These are phyloP conservation scores for Falco novaeseelandiae DNA, from an alignment of 2,797 vertebrate genomes.

Conservation along the genomic window DNA sequence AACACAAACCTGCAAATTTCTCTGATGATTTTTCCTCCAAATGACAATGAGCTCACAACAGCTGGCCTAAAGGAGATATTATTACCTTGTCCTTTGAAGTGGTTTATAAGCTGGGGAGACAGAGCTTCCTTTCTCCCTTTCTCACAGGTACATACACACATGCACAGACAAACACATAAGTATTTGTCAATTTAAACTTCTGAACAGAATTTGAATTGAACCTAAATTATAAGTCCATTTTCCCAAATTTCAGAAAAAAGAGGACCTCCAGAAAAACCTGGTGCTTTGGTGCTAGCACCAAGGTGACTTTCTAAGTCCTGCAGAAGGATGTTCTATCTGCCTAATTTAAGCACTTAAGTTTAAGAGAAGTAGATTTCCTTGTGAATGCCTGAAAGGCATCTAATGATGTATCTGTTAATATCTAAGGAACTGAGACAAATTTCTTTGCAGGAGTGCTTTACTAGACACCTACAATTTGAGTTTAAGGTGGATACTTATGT, in stretches of 20 bases:
- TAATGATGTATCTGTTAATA: background rate
- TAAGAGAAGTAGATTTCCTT: background rate
- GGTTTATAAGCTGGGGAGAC: background rate
- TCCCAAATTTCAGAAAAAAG: background rate
- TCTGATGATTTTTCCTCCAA: background rate
- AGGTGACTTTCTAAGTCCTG: background rate
- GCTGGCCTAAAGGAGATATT: background rate
- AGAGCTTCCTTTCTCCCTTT: background rate
- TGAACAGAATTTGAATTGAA: background rate
- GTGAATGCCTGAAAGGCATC: background rate
- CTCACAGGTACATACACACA: background rate
- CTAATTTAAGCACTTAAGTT: background rate
- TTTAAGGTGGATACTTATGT: background rate
- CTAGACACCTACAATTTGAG: background rate
- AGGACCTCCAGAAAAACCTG: background rate
- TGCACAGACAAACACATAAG: accelerated
- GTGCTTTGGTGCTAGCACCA: background rate
- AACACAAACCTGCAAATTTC: background rate
- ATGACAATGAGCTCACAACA: background rate
- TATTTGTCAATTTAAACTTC: background rate
- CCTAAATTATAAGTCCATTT: background rate
- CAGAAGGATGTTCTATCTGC: background rate
- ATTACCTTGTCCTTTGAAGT: background rate
- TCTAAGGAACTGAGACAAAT: background rate
- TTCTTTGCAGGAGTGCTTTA: background rate